These are phyloP conservation scores for Danaus chrysippus DNA, from an alignment of 2,888 invertebrate genomes.

Conservation along the genomic window DNA sequence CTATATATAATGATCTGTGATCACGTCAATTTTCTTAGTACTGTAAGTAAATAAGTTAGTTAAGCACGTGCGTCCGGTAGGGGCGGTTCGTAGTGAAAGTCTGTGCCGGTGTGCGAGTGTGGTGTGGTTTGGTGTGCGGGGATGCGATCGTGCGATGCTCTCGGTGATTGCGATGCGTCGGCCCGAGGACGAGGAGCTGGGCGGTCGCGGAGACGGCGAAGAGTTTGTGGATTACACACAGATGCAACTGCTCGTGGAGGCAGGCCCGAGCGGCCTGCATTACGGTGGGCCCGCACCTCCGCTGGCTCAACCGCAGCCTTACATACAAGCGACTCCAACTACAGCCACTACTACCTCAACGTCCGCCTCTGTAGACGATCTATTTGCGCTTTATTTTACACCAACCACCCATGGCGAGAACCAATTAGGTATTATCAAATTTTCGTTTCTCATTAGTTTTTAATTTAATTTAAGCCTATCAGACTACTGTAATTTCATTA, in stretches of 20 bases:
- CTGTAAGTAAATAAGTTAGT: conserved; percentile 52
- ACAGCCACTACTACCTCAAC: conserved; percentile 62
- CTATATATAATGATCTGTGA: conserved; percentile 71
- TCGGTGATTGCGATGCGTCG: conserved; percentile 87
- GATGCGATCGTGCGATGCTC: conserved; percentile 77
- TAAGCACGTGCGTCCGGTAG: conserved; percentile 34
- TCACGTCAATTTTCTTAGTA: conserved; percentile 66
- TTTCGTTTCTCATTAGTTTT: neutral
- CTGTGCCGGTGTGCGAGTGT: conserved; percentile 33
- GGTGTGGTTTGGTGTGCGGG: conserved; percentile 63
- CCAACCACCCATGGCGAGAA: conserved; percentile 80
- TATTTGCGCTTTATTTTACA: conserved; percentile 87
- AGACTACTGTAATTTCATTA: too few species aligned
- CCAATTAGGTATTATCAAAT: conserved; percentile 1
- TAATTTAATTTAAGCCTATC: neutral
- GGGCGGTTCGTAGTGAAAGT: conserved; percentile 32
- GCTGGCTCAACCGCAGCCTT: conserved; percentile 69
- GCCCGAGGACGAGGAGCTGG: conserved; percentile 83
- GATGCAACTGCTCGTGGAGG: conserved; percentile 86
- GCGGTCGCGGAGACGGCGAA: conserved; percentile 77
- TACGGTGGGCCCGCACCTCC: conserved; percentile 72
- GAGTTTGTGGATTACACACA: conserved; percentile 92
- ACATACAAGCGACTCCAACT: conserved; percentile 50
- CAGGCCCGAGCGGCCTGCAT: conserved; percentile 74
- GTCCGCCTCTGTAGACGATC: conserved; percentile 84